Evolutionary conservation across 2,797 vertebrate species (phyloP).

Genomic region (Cyprinodon diabolis): DNA sequence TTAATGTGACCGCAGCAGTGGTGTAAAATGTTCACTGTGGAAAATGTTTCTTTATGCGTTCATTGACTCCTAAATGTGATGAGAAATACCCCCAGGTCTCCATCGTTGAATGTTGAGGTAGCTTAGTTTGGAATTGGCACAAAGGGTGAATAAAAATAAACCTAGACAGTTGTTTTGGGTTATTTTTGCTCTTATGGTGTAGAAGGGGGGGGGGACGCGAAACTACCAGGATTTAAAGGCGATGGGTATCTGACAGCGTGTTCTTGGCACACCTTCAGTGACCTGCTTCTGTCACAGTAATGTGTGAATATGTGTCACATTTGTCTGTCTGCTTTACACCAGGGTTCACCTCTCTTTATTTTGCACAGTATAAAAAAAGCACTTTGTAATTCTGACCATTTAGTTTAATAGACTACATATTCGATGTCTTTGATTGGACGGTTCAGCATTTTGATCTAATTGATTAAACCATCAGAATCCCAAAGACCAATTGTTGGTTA

Average conservation of each 20-base stretch:
- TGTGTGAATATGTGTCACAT: conserved; percentile 35
- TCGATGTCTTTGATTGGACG: not conserved
- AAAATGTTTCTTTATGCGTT: conserved; percentile 39
- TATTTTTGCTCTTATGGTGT: conserved; percentile 10
- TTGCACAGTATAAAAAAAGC: not conserved
- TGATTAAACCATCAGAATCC: not conserved
- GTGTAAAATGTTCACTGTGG: conserved; percentile 28
- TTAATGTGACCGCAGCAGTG: conserved; percentile 47
- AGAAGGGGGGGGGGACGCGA: conserved; percentile 8
- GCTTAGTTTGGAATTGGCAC: conserved; percentile 2
- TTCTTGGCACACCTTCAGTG: conserved; percentile 58
- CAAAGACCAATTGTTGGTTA: not conserved
- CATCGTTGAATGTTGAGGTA: conserved; percentile 5
- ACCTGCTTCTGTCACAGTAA: conserved; percentile 59
- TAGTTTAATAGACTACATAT: not conserved
- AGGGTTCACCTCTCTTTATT: conserved; percentile 5
- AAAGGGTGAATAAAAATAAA: conserved; percentile 10
- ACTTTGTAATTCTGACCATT: not conserved
- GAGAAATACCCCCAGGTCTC: conserved; percentile 21
- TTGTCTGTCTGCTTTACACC: conserved; percentile 23
- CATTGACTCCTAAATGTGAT: conserved; percentile 32
- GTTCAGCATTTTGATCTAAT: not conserved
- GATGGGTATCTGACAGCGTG: conserved; percentile 36
- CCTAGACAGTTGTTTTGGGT: not conserved
- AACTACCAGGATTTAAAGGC: conserved; percentile 13